Evolutionary conservation across 2,888 invertebrate species (phyloP), one percentile per base, ranked within the genome.

Genomic region (Nowickia ferox): DNA sequence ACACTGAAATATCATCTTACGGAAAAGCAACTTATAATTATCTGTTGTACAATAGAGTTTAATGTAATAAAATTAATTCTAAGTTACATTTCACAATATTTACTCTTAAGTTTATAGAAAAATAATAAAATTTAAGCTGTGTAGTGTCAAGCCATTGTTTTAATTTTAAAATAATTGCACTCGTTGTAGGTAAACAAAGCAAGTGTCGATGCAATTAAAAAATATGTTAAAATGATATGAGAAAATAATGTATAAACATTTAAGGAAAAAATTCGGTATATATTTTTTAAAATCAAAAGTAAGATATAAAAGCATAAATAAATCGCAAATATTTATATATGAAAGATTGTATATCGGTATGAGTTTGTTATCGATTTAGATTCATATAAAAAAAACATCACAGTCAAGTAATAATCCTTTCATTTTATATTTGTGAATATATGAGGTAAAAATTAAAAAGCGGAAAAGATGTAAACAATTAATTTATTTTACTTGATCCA

Each of bases 401-500:
- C 86, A 86, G 79, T 86, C 83, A 46, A 80, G 65, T 83, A 74
- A 83, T 61, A 86, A 86, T 80, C 63, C 42, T 78, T 84, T 63
- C 55, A 63, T 55, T 74, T 77, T 72, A 22, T 68, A 9, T 51
- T 61, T 51, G 44, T 59, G 57, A 72, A 65, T 48, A 69, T 38
- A 13, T 19, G 30, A 13, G 38, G 40, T 30, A 72, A 66, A 77
- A 51, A 77, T 42, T n/a, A 57, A 72, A 59, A 72, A 46, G 51
- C 42, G 22, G 63, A 30, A 57, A 51, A 48, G 13, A 61, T 17
- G 48, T 51, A 79, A 75, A 74, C 22, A 17, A 57, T 10, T 30
- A 65, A 57, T 40, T 57, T 48, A 76, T 55, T 87, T 88, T 88
- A 92, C 88, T 92, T 92, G 38, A 90, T 92, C 92, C 92, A 91